A percentile compares a stretch with the other conserved stretches of the same genome.
These are phyloP conservation scores for Actinia equina DNA, from an alignment of 64 coral and sea anemone genomes.

Conservation along the genomic window DNA sequence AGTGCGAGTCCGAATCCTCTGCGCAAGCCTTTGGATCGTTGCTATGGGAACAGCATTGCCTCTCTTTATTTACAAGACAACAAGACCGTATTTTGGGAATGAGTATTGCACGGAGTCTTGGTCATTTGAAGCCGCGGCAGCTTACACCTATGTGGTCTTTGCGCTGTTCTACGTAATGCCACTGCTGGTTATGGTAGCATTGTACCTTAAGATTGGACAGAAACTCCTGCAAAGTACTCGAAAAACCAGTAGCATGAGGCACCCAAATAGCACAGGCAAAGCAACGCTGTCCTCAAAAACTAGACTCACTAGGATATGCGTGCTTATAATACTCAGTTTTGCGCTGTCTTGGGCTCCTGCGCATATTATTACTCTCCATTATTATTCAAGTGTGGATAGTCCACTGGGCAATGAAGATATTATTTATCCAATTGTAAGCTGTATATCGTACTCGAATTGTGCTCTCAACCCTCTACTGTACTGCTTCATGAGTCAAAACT, in stretches of 20 bases:
- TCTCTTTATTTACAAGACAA: conserved; percentile 42
- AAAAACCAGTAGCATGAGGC: conserved; percentile 58
- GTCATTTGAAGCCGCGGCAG: neutral
- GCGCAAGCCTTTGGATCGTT: conserved; percentile 42
- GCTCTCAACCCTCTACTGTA: conserved; percentile 74
- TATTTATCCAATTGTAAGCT: conserved; percentile 45
- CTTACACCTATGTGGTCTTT: conserved; percentile 39
- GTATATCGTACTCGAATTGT: conserved; percentile 76
- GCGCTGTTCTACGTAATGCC: conserved; percentile 72
- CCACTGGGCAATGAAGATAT: neutral
- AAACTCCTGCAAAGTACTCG: conserved; percentile 60
- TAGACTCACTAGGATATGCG: conserved; percentile 78
- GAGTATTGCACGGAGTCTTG: conserved; percentile 41
- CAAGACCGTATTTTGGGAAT: neutral
- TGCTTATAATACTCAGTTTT: conserved; percentile 77
- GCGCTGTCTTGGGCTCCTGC: conserved; percentile 71
- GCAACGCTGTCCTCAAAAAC: conserved; percentile 53
- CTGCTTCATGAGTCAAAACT: conserved; percentile 89
- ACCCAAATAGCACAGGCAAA: neutral
- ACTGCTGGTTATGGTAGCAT: conserved; percentile 45
- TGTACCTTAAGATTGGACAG: conserved; percentile 70
- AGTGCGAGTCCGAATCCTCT: conserved; percentile 9
- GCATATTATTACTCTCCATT: conserved; percentile 22
- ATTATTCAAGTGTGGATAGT: neutral
- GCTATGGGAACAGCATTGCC: conserved; percentile 41